These are phyloP conservation scores for Perca fluviatilis DNA, from an alignment of 2,113 vertebrate species.

Conservation along the genomic window DNA sequence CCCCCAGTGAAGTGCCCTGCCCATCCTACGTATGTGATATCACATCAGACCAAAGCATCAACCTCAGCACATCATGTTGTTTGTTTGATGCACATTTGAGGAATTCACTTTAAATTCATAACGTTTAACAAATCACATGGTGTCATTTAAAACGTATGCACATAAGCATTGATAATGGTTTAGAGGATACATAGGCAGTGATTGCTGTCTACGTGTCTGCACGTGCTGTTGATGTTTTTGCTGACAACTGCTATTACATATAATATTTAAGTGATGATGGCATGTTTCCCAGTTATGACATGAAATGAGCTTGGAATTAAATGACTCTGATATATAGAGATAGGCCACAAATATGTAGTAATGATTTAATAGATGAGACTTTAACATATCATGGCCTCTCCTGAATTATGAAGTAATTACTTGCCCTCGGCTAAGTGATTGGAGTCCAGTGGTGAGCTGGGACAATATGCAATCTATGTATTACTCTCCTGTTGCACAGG, in stretches of 20 bases:
- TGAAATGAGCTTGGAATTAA: slow-evolving; percentile 18
- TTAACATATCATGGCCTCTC: slow-evolving; percentile 32
- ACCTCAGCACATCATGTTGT: slow-evolving; percentile 11
- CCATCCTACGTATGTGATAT: not conserved
- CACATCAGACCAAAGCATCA: slow-evolving; percentile 9
- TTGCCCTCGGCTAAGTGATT: slow-evolving; percentile 41
- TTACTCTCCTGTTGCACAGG: slow-evolving; percentile 16
- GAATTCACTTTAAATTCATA: not conserved
- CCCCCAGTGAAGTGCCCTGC: not conserved
- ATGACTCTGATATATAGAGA: slow-evolving; percentile 25
- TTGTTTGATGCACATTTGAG: slow-evolving; percentile 34
- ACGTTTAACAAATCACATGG: not conserved
- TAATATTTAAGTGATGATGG: slow-evolving; percentile 23
- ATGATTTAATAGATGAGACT: slow-evolving; percentile 37
- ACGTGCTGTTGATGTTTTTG: not conserved
- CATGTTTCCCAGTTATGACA: slow-evolving; percentile 31
- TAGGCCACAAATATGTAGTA: slow-evolving; percentile 25
- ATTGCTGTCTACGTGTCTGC: slow-evolving; percentile 10
- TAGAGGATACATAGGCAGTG: not conserved
- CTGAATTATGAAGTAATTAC: slow-evolving; percentile 47
- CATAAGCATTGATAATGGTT: slow-evolving; percentile 19
- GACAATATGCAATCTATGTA: slow-evolving; percentile 19
- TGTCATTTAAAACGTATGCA: slow-evolving; percentile 11
- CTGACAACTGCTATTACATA: not conserved
- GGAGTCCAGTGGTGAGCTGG: slow-evolving; percentile 30